Evolutionary conservation across 2,797 vertebrate genomes (phyloP).

Genomic region (Sciurus carolinensis): DNA sequence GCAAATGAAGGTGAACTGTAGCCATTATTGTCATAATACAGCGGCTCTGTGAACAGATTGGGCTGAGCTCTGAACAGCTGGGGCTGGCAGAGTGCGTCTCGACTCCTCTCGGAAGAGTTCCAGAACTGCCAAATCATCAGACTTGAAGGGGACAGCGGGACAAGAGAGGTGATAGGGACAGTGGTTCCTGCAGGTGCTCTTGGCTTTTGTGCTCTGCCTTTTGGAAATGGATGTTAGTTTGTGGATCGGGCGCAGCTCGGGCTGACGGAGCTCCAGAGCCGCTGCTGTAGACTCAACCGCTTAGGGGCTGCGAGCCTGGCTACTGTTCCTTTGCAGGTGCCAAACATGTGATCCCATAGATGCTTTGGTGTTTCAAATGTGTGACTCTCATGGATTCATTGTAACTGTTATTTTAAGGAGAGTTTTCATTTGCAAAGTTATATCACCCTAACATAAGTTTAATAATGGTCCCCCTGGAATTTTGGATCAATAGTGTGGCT

Average conservation of each 20-base stretch:
- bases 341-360: neutral
- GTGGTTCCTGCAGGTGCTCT: conserved; percentile 45
- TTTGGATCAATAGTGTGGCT: neutral
- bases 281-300: neutral
- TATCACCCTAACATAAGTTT: neutral
- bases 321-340: neutral
- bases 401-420: conserved; percentile 2
- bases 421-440: neutral
- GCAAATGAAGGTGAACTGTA: conserved; percentile 72
- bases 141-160: conserved; percentile 62
- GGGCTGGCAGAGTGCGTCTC: conserved; percentile 66
- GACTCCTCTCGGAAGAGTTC: conserved; percentile 69
- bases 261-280: neutral
- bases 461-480: neutral
- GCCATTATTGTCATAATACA: conserved; percentile 43
- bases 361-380: neutral
- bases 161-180: neutral
- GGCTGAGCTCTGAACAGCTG: conserved; percentile 73
- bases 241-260: neutral
- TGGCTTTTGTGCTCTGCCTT: conserved; percentile 34
- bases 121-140: conserved; percentile 70
- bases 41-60: conserved; percentile 65
- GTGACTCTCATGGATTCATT: neutral
- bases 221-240: neutral
- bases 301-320: neutral